Evolutionary conservation across 2,888 invertebrate genomes (phyloP), one percentile per base, ranked within the genome.

Genomic region (Gastracanthus pulcherrimus): DNA sequence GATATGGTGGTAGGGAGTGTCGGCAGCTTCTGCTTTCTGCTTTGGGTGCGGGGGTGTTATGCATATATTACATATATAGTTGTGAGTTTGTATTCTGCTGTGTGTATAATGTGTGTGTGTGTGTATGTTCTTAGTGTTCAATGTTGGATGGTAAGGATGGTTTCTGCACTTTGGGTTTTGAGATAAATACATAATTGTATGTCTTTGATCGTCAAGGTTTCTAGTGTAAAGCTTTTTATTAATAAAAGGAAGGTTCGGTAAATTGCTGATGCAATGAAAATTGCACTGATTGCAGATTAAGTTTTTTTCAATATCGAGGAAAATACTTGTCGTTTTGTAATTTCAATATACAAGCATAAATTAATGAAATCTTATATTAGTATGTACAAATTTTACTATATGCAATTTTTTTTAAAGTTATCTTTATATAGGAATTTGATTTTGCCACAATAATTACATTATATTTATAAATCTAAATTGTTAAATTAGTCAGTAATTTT

Each of bases 21-120:
- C 55, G 55, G 26, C n/a, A n/a, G n/a, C n/a, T n/a, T n/a, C n/a
- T n/a, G n/a, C n/a, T n/a, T n/a, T n/a, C n/a, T n/a, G n/a, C n/a
- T n/a, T n/a, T n/a, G n/a, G 45, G 45, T 3, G 62, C 62, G 62
- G 34, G 62, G 62, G 62, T 62, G 62, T 55, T 55, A 23, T 55
- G 13, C 41, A 23, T 55, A 13, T 13, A 55, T 2, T 41, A 41
- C 7, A 41, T 41, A 41, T 16, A 41, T 41, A 41, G 11, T n/a
- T n/a, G n/a, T n/a, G n/a, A n/a, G n/a, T n/a, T n/a, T n/a, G n/a
- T n/a, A n/a, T n/a, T n/a, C n/a, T n/a, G n/a, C n/a, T n/a, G n/a
- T n/a, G n/a, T n/a, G n/a, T n/a, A n/a, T n/a, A n/a, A n/a, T n/a
- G n/a, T n/a, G n/a, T n/a, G n/a, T n/a, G n/a, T n/a, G n/a, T n/a